phyloP scores from a whole-genome alignment of 2,797 vertebrate species.

The Chrosomus eos region DNA sequence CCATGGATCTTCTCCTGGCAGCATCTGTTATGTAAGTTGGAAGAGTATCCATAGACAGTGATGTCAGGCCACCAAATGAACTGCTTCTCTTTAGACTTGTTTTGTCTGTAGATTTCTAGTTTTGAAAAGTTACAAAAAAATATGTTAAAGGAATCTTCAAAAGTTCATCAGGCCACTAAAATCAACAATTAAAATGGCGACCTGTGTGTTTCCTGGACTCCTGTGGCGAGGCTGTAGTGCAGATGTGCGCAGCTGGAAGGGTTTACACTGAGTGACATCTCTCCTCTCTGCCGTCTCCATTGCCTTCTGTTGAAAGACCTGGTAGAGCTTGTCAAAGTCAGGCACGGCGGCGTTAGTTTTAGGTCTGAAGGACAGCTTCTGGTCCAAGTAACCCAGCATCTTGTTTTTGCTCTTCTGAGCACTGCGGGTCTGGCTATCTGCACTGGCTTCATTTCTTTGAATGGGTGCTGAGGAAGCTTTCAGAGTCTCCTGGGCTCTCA shows the following conservation, averaged over 20 bases:
- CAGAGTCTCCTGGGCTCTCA: slow-evolving; percentile 79
- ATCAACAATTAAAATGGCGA: slow-evolving; percentile 55
- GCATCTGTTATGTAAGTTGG: slow-evolving; percentile 91
- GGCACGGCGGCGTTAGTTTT: slow-evolving; percentile 84
- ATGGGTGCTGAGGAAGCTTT: slow-evolving; percentile 71
- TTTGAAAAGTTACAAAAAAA: slow-evolving; percentile 24
- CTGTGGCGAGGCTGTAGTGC: slow-evolving; percentile 70
- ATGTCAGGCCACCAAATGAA: slow-evolving; percentile 83
- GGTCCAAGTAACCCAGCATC: slow-evolving; percentile 84
- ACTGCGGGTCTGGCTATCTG: slow-evolving; percentile 65
- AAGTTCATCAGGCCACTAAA: neutral
- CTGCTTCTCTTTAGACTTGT: slow-evolving; percentile 74
- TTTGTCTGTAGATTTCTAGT: slow-evolving; percentile 72
- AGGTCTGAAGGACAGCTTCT: slow-evolving; percentile 86
- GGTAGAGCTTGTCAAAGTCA: slow-evolving; percentile 86
- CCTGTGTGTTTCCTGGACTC: slow-evolving; percentile 71
- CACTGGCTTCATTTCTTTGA: slow-evolving; percentile 54
- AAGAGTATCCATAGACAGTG: slow-evolving; percentile 88
- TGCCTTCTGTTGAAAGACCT: slow-evolving; percentile 81
- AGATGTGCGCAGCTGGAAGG: slow-evolving; percentile 88
- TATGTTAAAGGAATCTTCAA: neutral
- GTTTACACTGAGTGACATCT: slow-evolving; percentile 84
- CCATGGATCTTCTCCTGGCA: slow-evolving; percentile 83
- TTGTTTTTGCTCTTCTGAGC: slow-evolving; percentile 79
- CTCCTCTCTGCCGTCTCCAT: slow-evolving; percentile 73